phyloP scores from a whole-genome alignment of 1,140 invertebrate genomes.

The Antheraea pernyi region DNA sequence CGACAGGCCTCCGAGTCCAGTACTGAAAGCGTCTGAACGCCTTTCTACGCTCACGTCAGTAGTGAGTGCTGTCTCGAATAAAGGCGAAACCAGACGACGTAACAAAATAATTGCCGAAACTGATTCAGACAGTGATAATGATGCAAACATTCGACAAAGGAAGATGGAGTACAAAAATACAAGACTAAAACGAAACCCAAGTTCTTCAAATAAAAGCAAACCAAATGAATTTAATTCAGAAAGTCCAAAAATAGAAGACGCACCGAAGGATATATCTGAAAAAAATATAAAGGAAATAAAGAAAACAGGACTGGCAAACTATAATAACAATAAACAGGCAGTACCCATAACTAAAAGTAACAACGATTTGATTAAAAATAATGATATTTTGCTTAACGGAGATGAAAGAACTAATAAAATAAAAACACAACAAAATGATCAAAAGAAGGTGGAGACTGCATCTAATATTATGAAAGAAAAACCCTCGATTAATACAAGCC shows the following conservation, averaged over 20 bases:
- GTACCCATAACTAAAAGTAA: constrained; percentile 22
- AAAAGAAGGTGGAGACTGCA: not conserved
- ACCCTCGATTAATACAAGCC: not conserved
- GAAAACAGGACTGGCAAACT: constrained; percentile 46
- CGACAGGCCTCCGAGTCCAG: constrained; percentile 66
- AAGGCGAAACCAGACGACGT: constrained; percentile 75
- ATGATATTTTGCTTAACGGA: constrained; percentile 14
- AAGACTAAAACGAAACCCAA: constrained; percentile 70
- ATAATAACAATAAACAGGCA: constrained; percentile 28
- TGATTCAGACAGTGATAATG: constrained; percentile 75
- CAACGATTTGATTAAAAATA: constrained; percentile 22
- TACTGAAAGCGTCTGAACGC: constrained; percentile 67
- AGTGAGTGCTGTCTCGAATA: constrained; percentile 72
- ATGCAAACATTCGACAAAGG: constrained; percentile 58
- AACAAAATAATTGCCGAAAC: constrained; percentile 69
- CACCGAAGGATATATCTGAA: constrained; percentile 46
- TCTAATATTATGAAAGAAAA: not conserved
- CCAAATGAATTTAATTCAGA: constrained; percentile 47
- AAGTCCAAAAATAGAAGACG: constrained; percentile 47
- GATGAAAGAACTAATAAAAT: constrained; percentile 16
- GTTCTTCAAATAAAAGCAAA: constrained; percentile 60
- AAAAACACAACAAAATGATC: constrained; percentile 1
- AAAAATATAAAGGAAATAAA: constrained; percentile 56
- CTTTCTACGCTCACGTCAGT: constrained; percentile 74
- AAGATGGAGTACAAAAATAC: constrained; percentile 71